These are phyloP conservation scores for Plebejus melissa DNA, from an alignment of 2,888 invertebrate species.

Conservation along the genomic window DNA sequence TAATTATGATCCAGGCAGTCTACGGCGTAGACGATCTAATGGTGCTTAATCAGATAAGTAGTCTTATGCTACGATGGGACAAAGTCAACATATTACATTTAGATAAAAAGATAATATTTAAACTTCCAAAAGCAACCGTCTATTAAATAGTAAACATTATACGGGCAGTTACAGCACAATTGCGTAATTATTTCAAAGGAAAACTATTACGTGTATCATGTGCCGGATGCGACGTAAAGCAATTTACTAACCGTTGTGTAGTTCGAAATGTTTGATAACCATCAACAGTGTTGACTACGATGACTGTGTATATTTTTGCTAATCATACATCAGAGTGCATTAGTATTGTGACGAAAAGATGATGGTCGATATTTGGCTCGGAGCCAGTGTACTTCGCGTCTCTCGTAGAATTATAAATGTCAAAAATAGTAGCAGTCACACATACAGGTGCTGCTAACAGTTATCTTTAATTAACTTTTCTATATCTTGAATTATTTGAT, in stretches of 20 bases:
- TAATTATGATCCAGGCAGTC: no score
- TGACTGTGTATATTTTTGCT: not conserved
- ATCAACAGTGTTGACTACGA: no score
- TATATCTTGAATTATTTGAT: constrained; percentile 6
- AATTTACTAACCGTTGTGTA: not conserved
- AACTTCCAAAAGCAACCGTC: no score
- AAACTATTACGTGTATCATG: not conserved
- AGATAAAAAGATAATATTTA: no score
- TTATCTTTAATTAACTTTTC: constrained; percentile 15
- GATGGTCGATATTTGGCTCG: constrained; percentile 40
- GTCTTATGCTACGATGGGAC: no score
- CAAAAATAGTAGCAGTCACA: constrained; percentile 37
- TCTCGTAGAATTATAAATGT: constrained; percentile 41
- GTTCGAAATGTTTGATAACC: not conserved
- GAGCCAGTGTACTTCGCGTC: constrained; percentile 39
- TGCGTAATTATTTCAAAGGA: not conserved
- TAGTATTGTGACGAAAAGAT: constrained; percentile 42
- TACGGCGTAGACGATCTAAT: no score
- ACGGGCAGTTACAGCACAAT: not conserved
- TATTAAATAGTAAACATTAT: not conserved
- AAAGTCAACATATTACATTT: no score
- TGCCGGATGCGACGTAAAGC: not conserved
- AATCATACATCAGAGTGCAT: constrained; percentile 35
- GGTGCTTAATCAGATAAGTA: no score
- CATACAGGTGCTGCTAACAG: constrained; percentile 29